Evolutionary conservation across 2,888 invertebrate genomes (phyloP), one percentile per base, ranked within the genome.

Genomic region (Sepiola atlantica): DNA sequence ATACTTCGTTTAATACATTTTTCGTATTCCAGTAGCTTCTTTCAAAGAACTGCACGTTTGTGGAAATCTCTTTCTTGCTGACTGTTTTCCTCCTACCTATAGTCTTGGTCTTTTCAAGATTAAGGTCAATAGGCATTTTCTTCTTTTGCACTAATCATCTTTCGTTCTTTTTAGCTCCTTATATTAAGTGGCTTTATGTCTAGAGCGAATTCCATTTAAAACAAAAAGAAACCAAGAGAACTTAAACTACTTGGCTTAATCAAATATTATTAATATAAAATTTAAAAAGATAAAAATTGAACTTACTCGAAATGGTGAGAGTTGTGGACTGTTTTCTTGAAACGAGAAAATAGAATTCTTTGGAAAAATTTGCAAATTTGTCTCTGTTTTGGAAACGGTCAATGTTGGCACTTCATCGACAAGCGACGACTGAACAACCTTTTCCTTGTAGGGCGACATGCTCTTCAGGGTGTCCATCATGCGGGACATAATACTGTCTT

Each of bases 301-400:
- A 92, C 92, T 92, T 45, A 92, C 92, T 28, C 35, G 28, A 35
- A 54, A 92, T 92, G 92, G 92, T 1, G 45, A 45, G 14, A n/a
- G 35, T 92, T 45, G 92, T 12, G 32, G 32, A n/a, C n/a, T 77
- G 77, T 77, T 77, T 0, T 77, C 77, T n/a, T 77, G 77, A n/a
- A 77, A 77, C n/a, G 77, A 77, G 77, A 77, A 77, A 77, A 77
- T 77, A n/a, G 77, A 77, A 32, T n/a, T 77, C n/a, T 77, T 77
- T 77, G n/a, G n/a, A n/a, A 32, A 32, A 77, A 32, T n/a, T n/a
- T n/a, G 32, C 16, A 77, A 77, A 77, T 77, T 77, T 77, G n/a
- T 20, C 16, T 77, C n/a, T 77, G 14, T 20, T 77, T n/a, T 21
- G 2, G 77, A 77, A 77, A 77, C 32, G 12, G n/a, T 1, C n/a